These are phyloP conservation scores for Drosophila obscura DNA, from an alignment of 1,140 invertebrate genomes.

Conservation along the genomic window DNA sequence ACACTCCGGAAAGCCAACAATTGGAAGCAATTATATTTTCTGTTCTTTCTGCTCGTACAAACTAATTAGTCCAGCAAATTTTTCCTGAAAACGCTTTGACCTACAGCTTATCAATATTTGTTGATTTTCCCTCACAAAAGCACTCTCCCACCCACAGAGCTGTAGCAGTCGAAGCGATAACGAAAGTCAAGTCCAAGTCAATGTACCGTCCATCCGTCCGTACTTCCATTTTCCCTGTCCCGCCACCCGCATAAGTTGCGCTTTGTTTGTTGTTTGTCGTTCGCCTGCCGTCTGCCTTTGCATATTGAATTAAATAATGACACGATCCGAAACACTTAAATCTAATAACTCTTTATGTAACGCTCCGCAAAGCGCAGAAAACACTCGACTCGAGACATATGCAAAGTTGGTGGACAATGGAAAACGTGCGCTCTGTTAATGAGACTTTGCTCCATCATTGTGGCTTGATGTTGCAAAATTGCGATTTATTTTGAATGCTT, in stretches of 20 bases:
- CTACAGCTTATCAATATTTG: slow-evolving; percentile 32
- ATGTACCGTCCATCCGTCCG: slow-evolving; percentile 13
- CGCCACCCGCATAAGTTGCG: slow-evolving; percentile 38
- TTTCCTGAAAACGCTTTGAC: slow-evolving; percentile 16
- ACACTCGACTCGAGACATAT: slow-evolving; percentile 30
- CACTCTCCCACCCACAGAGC: neutral
- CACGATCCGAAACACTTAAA: slow-evolving; percentile 48
- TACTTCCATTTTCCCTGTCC: slow-evolving; percentile 5
- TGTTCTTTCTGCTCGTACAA: neutral
- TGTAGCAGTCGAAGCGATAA: slow-evolving; percentile 22
- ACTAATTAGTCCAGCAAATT: slow-evolving; percentile 4
- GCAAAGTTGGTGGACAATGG: slow-evolving; percentile 40
- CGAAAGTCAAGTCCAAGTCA: slow-evolving; percentile 45
- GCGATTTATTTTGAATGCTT: slow-evolving; percentile 64
- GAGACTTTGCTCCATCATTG: slow-evolving; percentile 36
- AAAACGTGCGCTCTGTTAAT: slow-evolving; percentile 51
- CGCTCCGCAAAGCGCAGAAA: slow-evolving; percentile 35
- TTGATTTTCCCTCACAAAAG: neutral
- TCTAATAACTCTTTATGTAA: slow-evolving; percentile 72
- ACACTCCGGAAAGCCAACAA: slow-evolving; percentile 7
- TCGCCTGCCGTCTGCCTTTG: slow-evolving; percentile 59
- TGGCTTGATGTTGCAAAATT: slow-evolving; percentile 57
- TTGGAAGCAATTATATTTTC: slow-evolving; percentile 22
- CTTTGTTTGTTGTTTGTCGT: slow-evolving; percentile 26
- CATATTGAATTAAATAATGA: slow-evolving; percentile 74